phyloP scores from a whole-genome alignment of 2,797 vertebrate species.

The Pachyuromys duprasi region DNA sequence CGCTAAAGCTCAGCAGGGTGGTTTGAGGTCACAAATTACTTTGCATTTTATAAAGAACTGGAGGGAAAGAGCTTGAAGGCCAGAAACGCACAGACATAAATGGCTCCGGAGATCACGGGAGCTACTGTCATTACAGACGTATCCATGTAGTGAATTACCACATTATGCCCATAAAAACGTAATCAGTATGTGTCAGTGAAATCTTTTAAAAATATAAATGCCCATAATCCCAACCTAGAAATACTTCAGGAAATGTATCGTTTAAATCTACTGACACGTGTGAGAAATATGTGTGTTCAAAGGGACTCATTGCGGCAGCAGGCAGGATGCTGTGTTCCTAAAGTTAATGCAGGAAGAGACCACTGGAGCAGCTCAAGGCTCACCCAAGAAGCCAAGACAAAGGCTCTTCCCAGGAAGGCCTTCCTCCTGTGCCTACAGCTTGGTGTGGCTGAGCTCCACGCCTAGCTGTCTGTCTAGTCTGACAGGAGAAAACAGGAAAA shows the following conservation, averaged over 20 bases:
- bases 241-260: not conserved
- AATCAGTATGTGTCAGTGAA: not conserved
- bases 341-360: not conserved
- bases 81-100: not conserved
- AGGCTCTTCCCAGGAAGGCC: fast-evolving
- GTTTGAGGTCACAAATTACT: not conserved
- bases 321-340: no score
- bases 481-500: not conserved
- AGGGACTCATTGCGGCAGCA: not conserved
- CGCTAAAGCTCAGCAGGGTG: fast-evolving
- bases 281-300: not conserved
- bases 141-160: not conserved
- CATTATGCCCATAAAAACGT: not conserved
- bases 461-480: not conserved
- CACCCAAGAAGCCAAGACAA: fast-evolving
- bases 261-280: not conserved
- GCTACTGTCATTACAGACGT: not conserved
- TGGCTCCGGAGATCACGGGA: fast-evolving
- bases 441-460: not conserved
- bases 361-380: fast-evolving
- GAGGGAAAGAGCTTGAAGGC: not conserved
- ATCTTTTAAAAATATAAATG: not conserved
- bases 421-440: not conserved
- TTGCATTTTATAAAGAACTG: not conserved
- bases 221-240: not conserved